These are phyloP conservation scores for Myiagra hebetior DNA, from an alignment of 2,113 vertebrate species.

Conservation along the genomic window DNA sequence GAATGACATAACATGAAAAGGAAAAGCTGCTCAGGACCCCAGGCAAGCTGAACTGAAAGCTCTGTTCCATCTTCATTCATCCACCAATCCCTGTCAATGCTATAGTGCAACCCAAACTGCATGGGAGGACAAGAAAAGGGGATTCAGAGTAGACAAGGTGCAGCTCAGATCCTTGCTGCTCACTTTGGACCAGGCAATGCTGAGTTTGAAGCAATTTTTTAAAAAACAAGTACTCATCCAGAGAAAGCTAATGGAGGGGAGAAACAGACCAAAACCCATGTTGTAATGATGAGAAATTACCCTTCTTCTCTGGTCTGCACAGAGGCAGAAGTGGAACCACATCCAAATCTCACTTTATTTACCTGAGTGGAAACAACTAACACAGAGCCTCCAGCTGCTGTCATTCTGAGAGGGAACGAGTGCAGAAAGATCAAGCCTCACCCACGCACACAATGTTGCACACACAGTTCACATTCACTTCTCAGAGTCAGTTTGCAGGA, in stretches of 20 bases:
- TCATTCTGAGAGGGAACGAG: not conserved
- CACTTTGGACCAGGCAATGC: not conserved
- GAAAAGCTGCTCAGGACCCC: not conserved
- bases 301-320: not conserved
- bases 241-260: not conserved
- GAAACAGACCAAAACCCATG: fast-evolving
- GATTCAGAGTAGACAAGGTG: not conserved
- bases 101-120: not conserved
- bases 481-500: not conserved
- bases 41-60: not conserved
- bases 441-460: fast-evolving
- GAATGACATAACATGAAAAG: not conserved
- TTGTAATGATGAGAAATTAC: not conserved
- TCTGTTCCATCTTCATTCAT: not conserved
- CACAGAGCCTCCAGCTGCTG: not conserved
- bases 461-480: not conserved
- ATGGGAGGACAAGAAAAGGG: not conserved
- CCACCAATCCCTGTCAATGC: not conserved
- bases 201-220: not conserved
- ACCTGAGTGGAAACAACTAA: not conserved
- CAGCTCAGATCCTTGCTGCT: not conserved
- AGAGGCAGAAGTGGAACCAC: not conserved
- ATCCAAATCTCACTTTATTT: not conserved
- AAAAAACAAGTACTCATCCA: not conserved
- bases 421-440: not conserved